Conservation (phyloP, 2,888 invertebrate genomes). For the Lagria hirta region DNA sequence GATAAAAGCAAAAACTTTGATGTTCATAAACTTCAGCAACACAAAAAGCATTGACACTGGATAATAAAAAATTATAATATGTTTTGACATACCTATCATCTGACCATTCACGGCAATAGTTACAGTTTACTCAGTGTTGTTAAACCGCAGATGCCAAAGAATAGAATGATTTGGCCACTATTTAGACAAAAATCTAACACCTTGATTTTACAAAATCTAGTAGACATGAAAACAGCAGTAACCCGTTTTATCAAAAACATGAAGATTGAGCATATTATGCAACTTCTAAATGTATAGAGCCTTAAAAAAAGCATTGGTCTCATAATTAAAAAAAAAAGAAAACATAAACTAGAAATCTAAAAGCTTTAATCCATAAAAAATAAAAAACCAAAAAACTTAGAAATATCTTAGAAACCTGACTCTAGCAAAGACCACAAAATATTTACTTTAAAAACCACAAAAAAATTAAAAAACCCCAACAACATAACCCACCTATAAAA, state of each 20-base stretch:
- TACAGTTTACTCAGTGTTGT: neutral
- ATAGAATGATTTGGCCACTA: slow-evolving; percentile 1
- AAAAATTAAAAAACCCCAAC: slow-evolving; percentile 1
- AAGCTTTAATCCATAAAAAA: neutral
- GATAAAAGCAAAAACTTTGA: too few species aligned
- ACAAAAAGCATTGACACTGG: too few species aligned
- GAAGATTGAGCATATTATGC: neutral
- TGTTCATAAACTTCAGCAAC: too few species aligned
- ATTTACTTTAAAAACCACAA: slow-evolving; percentile 1
- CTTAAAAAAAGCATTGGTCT: too few species aligned
- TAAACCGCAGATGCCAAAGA: neutral
- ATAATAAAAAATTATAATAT: too few species aligned
- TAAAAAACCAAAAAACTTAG: slow-evolving; percentile 1
- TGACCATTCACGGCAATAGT: too few species aligned
- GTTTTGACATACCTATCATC: too few species aligned
- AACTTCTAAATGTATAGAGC: neutral
- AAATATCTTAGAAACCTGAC: neutral
- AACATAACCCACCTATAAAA: slow-evolving; percentile 1
- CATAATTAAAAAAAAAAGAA: neutral
- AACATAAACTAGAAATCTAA: neutral
- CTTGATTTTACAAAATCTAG: neutral
- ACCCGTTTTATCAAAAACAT: neutral
- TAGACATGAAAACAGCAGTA: slow-evolving; percentile 1
- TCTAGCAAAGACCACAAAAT: neutral
- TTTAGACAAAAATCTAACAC: neutral